Base-by-base conservation (phyloP, 2,888 invertebrate genomes). In the Rhopalosiphum nymphaeae region DNA sequence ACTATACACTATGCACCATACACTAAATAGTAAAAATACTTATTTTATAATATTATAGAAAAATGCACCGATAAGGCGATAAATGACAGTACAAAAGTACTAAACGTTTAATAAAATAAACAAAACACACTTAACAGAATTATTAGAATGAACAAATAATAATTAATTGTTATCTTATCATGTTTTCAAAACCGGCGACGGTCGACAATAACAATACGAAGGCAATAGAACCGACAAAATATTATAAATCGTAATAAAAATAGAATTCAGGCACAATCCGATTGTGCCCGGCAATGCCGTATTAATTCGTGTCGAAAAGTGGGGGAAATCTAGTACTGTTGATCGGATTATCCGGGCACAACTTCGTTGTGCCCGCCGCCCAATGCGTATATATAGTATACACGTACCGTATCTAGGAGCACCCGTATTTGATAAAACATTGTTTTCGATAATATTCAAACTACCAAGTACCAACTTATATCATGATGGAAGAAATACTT, bases 71-170 rank as follows among this genome's bases (percentile, higher is more conserved):
- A 88, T 44, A 44, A 44, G 44, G 44, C 44, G 44, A 44, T 56
- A 88, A 88, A 88, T 88, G 88, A 56, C 25, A 56, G 88, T 88
- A 88, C 89, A 61, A 61, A 61, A 61, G 61, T 61, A 61, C 29
- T 57, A 89, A 89, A 89, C 56, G 26, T 89, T 89, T 57, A 89
- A 89, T 89, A 89, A n/a, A n/a, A n/a, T n/a, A n/a, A n/a, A n/a
- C n/a, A n/a, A n/a, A n/a, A n/a, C n/a, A n/a, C n/a, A n/a, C n/a
- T n/a, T n/a, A n/a, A n/a, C n/a, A n/a, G n/a, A n/a, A n/a, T n/a
- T n/a, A n/a, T n/a, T n/a, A n/a, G n/a, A n/a, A n/a, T n/a, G n/a
- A n/a, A n/a, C n/a, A n/a, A n/a, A n/a, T n/a, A n/a, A n/a, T n/a
- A n/a, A n/a, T n/a, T n/a, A n/a, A n/a, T n/a, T n/a, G n/a, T n/a